These are phyloP conservation scores for Leucophora obtusa DNA, from an alignment of 2,888 invertebrate species.

Conservation along the genomic window DNA sequence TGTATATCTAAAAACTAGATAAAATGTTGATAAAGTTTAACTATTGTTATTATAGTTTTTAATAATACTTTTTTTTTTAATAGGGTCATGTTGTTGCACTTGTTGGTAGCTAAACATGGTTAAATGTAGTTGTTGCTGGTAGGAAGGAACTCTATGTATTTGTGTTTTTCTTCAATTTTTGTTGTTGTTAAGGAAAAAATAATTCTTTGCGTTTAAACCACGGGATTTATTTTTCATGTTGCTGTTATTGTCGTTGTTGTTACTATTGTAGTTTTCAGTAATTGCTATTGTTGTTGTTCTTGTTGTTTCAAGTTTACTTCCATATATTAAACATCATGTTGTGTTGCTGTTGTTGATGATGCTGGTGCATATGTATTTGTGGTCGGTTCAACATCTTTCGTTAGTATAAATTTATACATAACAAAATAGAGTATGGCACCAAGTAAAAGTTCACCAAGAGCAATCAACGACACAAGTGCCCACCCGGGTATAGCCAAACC, in stretches of 20 bases:
- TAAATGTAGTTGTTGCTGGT: conserved; percentile 16
- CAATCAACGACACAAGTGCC: conserved; percentile 85
- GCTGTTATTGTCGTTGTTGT: conserved; percentile 63
- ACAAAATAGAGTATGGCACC: conserved; percentile 85
- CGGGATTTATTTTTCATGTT: conserved; percentile 43
- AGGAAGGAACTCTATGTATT: no score
- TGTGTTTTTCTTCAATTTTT: conserved; percentile 8
- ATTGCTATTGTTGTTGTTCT: conserved; percentile 26
- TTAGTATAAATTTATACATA: conserved; percentile 84
- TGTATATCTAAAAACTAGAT: conserved; percentile 31
- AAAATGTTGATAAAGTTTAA: conserved; percentile 59
- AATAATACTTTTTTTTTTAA: conserved; percentile 16
- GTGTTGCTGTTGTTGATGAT: conserved; percentile 58
- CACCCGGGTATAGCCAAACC: conserved; percentile 87
- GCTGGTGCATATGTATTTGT: conserved; percentile 77
- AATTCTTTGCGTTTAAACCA: conserved; percentile 16
- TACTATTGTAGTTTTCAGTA: conserved; percentile 70
- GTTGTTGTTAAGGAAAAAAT: conserved; percentile 18
- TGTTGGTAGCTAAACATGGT: conserved; percentile 4
- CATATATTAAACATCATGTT: conserved; percentile 45
- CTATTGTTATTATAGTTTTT: conserved; percentile 28
- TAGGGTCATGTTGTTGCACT: conserved; percentile 19
- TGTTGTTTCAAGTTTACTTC: not conserved
- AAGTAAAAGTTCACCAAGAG: conserved; percentile 84
- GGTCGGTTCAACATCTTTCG: conserved; percentile 72